phyloP scores from a whole-genome alignment of 2,797 vertebrate species.

The Mormyrus hasselquistii region DNA sequence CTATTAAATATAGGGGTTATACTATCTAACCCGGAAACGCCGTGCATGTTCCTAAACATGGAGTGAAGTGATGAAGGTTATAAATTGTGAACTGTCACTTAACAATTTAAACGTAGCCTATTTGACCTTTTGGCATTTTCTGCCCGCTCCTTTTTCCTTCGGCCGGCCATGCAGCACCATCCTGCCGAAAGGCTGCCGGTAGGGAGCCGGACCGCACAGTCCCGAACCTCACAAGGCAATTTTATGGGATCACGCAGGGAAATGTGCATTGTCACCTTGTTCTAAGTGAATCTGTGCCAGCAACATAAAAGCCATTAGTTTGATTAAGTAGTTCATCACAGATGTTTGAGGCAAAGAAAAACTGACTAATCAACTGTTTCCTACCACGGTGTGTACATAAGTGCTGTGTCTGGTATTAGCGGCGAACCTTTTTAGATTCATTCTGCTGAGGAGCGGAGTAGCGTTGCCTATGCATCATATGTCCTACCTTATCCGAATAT shows the following conservation, averaged over 20 bases:
- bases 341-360: neutral
- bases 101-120: neutral
- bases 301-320: neutral
- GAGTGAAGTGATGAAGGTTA: neutral
- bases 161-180: neutral
- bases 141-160: neutral
- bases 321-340: slow-evolving; percentile 17
- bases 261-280: neutral
- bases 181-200: neutral
- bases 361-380: slow-evolving; percentile 6
- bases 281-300: neutral
- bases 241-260: neutral
- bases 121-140: neutral
- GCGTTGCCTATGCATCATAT: neutral
- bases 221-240: neutral
- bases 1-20: neutral
- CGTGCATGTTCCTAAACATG: neutral
- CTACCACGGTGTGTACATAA: neutral
- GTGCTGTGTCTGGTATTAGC: neutral
- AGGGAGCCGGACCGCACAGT: neutral
- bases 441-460: neutral
- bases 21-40: neutral
- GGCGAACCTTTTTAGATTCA: neutral
- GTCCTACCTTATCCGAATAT: neutral
- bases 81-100: neutral